phyloP scores from a whole-genome alignment of 2,113 vertebrate genomes.

The Indicator indicator region DNA sequence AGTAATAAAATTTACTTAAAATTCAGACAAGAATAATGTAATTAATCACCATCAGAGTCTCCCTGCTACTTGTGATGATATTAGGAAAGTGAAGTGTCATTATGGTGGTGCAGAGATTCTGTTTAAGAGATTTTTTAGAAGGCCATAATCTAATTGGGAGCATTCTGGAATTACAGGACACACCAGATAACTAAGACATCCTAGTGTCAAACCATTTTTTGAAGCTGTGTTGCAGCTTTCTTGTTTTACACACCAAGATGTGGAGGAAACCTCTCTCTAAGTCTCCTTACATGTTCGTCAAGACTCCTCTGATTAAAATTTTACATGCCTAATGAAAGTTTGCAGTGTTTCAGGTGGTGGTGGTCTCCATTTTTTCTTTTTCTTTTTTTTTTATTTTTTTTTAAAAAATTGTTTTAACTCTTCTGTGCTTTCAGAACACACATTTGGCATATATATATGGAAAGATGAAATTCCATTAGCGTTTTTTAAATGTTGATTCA shows the following conservation, averaged over 20 bases:
- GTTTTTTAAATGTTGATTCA: neutral
- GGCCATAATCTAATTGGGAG: neutral
- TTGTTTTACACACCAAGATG: neutral
- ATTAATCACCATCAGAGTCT: neutral
- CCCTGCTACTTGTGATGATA: neutral
- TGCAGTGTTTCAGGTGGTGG: neutral
- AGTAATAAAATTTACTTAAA: neutral
- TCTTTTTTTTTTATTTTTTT: neutral
- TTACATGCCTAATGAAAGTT: neutral
- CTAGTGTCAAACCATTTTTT: neutral
- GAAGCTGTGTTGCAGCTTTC: neutral
- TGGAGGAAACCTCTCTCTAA: neutral
- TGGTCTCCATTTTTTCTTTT: neutral
- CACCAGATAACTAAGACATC: neutral
- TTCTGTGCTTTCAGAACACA: neutral
- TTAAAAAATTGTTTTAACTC: neutral
- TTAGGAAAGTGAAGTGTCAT: neutral
- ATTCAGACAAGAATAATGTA: neutral
- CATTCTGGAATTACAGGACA: neutral
- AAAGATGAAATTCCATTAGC: constrained; percentile 20
- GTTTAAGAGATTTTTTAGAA: neutral
- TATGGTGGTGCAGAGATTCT: neutral
- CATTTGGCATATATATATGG: neutral
- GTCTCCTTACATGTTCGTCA: neutral
- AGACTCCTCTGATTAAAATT: neutral